Evolutionary conservation across 2,113 vertebrate genomes (phyloP).

Genomic region (Oxyruncus cristatus): DNA sequence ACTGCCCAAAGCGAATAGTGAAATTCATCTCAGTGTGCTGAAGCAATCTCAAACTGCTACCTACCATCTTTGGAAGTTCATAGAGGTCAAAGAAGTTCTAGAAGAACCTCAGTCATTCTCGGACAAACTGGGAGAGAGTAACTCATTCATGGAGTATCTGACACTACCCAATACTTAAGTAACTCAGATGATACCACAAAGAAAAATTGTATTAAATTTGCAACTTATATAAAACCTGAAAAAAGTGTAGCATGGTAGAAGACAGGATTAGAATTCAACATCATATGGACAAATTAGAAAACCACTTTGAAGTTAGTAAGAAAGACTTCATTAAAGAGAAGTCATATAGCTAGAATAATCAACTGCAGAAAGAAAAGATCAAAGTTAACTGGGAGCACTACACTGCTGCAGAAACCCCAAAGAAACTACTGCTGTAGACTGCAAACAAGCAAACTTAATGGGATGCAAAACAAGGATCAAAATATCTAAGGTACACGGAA

Average conservation of each 20-base stretch:
- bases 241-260: background rate
- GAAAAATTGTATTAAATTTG: background rate
- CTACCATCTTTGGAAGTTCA: background rate
- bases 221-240: background rate
- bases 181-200: background rate
- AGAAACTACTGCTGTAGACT: background rate
- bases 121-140: background rate
- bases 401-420: background rate
- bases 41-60: background rate
- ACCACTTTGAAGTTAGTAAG: background rate
- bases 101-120: background rate
- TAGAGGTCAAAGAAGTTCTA: background rate
- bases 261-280: background rate
- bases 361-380: background rate
- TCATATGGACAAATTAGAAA: background rate
- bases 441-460: background rate
- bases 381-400: background rate
- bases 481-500: background rate
- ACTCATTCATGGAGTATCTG: background rate
- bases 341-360: background rate
- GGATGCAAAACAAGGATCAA: background rate
- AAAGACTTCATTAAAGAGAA: background rate
- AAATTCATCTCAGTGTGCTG: background rate
- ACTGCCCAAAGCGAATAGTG: background rate
- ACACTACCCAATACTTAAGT: background rate